Conservation (phyloP, 2,113 vertebrate species). For the Reinhardtius hippoglossoides region DNA sequence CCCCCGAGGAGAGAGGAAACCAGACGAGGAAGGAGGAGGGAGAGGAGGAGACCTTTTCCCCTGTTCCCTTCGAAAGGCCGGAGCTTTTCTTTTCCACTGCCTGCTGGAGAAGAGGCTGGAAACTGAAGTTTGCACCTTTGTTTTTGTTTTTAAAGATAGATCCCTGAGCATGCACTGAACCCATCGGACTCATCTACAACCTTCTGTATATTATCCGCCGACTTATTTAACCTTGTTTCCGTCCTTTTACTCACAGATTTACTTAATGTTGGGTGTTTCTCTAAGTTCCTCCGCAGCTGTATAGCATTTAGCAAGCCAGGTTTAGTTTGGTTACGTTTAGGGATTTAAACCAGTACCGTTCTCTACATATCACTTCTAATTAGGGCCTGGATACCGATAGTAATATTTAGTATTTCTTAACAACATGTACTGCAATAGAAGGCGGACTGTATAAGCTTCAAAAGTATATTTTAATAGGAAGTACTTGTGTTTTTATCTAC, state of each 20-base stretch:
- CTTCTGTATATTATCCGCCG: slow-evolving; percentile 60
- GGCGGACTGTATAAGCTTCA: slow-evolving; percentile 56
- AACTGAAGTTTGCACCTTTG: slow-evolving; percentile 66
- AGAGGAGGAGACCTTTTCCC: slow-evolving; percentile 14
- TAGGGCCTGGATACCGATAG: slow-evolving; percentile 48
- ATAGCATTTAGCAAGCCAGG: slow-evolving; percentile 30
- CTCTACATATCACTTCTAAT: slow-evolving; percentile 64
- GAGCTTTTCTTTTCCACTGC: slow-evolving; percentile 35
- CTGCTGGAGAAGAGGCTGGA: slow-evolving; percentile 36
- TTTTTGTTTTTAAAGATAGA: slow-evolving; percentile 30
- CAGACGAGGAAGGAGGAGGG: slow-evolving; percentile 36
- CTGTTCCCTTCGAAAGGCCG: slow-evolving; percentile 16
- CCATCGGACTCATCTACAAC: slow-evolving; percentile 53
- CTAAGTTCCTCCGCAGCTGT: slow-evolving; percentile 41
- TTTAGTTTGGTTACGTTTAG: slow-evolving; percentile 49
- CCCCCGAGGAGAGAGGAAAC: slow-evolving; percentile 67
- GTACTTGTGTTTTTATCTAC: slow-evolving; percentile 52
- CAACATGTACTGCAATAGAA: slow-evolving; percentile 62
- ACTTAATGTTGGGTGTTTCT: slow-evolving; percentile 67
- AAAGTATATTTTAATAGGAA: slow-evolving; percentile 57
- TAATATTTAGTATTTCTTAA: slow-evolving; percentile 43
- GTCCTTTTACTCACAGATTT: slow-evolving; percentile 42
- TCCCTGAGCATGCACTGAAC: slow-evolving; percentile 68
- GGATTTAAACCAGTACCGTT: slow-evolving; percentile 14
- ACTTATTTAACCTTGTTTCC: slow-evolving; percentile 63